Evolutionary conservation across 1,140 invertebrate species (phyloP), one percentile per base, ranked within the genome.

Genomic region (Papilio helenus): DNA sequence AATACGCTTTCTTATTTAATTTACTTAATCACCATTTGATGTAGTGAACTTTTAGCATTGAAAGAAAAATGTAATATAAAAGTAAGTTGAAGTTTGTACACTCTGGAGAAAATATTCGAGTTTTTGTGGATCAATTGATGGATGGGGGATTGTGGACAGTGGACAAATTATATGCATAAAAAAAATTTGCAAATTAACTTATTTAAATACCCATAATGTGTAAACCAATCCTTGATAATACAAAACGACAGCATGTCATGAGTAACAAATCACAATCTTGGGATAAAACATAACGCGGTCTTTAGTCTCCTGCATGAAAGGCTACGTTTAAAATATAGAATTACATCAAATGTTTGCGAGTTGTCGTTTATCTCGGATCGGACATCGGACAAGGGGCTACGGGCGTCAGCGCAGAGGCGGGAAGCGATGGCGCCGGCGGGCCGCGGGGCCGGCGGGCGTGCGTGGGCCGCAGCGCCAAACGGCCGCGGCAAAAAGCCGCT

Each of bases 341-440:
- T 83, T 80, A 87, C 83, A 87, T 88, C 86, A 86, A 88, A 88
- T 91, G 89, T 92, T 90, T 87, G 90, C 91, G 86, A 90, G 84
- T 87, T 85, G 83, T 85, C 86, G 84, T 87, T 89, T 90, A 91
- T 91, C 88, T 81, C 84, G 81, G 83, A 86, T 88, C 86, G 82
- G 87, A 80, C 72, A 68, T 3, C 26, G 61, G 26, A 14, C 61
- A 34, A 39, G 34, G 34, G 34, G 34, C 34, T 39, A 8, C 88
- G 80, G 85, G 81, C 84, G 85, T 88, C 86, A 81, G 87, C 72
- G 65, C 79, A 79, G 80, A 81, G 85, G 86, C 81, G 85, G 83
- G 82, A 82, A 82, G 83, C 85, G 86, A 81, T 87, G 90, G 90
- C 90, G 90, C 89, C 88, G 90, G 81, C 87, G 87, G 85, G 87